phyloP scores from a whole-genome alignment of 2,888 invertebrate genomes.

The Tineola bisselliella region DNA sequence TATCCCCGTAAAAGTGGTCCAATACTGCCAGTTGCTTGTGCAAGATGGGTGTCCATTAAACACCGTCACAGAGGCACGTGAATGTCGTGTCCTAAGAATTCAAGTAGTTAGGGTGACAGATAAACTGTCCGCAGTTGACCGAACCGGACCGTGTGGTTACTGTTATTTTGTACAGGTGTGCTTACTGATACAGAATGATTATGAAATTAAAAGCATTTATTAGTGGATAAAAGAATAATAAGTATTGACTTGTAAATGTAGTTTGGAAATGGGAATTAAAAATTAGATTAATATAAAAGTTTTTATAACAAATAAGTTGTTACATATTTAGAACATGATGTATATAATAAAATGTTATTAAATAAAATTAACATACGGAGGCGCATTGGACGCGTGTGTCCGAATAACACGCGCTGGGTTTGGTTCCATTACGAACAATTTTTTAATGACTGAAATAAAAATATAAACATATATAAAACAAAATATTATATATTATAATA shows the following conservation, averaged over 20 bases:
- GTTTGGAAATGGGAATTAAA: too few relatives aligned
- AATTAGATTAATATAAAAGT: too few relatives aligned
- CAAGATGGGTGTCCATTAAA: conserved; percentile 35
- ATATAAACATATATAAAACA: too few relatives aligned
- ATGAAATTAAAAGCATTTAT: too few relatives aligned
- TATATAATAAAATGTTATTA: conserved; percentile 8
- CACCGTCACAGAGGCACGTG: conserved; percentile 37
- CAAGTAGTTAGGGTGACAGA: conserved; percentile 44
- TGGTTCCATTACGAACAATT: not conserved
- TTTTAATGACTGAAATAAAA: not conserved
- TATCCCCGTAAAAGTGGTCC: not conserved
- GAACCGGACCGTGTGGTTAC: conserved; percentile 24
- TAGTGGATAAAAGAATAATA: too few relatives aligned
- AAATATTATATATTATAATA: not conserved
- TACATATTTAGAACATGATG: not conserved
- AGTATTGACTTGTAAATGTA: too few relatives aligned
- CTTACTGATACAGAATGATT: too few relatives aligned
- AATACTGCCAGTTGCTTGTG: conserved; percentile 16
- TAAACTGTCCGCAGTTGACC: conserved; percentile 33
- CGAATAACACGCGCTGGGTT: conserved; percentile 7
- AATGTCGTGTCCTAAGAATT: conserved; percentile 35
- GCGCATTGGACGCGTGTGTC: not conserved
- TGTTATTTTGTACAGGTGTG: conserved; percentile 4
- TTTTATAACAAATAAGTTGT: too few relatives aligned
- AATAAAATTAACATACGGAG: conserved; percentile 12